Conservation (phyloP, 92 coral and sea anemone genomes). For the Siderastrea radians region DNA sequence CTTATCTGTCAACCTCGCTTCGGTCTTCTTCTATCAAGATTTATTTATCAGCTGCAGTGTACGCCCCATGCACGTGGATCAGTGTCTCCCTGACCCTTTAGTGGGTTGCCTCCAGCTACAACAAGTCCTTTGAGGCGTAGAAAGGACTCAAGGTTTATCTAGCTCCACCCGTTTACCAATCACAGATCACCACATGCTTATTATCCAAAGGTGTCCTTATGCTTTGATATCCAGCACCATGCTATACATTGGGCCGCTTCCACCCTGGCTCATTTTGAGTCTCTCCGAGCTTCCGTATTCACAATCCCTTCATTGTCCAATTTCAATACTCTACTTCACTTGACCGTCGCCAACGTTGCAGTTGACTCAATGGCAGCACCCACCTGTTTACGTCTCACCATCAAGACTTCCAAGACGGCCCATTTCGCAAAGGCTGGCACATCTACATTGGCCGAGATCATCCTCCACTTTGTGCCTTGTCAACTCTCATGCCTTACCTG, state of each 20-base stretch:
- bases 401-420: not conserved
- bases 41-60: no score
- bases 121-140: no score
- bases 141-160: no score
- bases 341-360: not conserved
- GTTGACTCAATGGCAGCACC: not conserved
- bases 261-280: not conserved
- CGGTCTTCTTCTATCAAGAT: no score
- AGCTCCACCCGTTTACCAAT: no score
- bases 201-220: not conserved
- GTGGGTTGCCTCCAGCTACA: no score
- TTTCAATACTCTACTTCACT: not conserved
- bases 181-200: no score
- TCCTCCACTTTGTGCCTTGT: conserved; percentile 16
- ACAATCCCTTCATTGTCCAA: not conserved
- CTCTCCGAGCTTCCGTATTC: no score
- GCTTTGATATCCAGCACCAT: not conserved
- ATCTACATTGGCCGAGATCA: not conserved
- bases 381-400: not conserved
- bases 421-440: not conserved
- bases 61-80: no score
- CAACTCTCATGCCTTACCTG: not conserved
- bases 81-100: no score
- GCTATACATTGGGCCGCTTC: not conserved
- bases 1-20: no score